A percentile compares a stretch with the other conserved stretches of the same genome.
These are phyloP conservation scores for Corythornis vintsioides DNA, from an alignment of 2,113 vertebrate genomes.

Conservation along the genomic window DNA sequence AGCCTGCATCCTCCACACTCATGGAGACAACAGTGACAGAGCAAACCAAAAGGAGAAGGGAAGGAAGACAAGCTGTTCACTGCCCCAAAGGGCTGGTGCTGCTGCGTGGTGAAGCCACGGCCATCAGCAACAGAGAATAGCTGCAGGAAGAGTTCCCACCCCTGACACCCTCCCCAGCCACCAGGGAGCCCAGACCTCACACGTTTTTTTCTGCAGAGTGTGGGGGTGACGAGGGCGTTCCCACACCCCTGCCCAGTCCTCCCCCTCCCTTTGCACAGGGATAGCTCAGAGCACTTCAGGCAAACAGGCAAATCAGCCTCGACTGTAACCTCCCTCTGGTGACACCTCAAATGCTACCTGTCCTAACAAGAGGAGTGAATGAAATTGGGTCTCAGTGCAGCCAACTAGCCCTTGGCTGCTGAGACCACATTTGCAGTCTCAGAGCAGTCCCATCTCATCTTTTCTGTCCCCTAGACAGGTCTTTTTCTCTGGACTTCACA, in stretches of 20 bases:
- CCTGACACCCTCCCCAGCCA: conserved; percentile 13
- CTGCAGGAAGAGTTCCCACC: conserved; percentile 5
- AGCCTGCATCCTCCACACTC: neutral
- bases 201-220: neutral
- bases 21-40: neutral
- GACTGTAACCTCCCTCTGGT: neutral
- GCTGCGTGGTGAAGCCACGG: neutral
- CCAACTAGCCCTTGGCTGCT: neutral
- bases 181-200: conserved; percentile 2
- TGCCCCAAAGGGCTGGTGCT: neutral
- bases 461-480: neutral
- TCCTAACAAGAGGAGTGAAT: neutral
- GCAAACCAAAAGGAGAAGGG: neutral
- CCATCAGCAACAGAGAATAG: neutral
- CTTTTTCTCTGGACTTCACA: neutral
- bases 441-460: neutral
- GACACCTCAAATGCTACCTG: fast-evolving
- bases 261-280: neutral
- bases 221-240: neutral
- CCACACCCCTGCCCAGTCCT: neutral
- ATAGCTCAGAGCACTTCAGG: neutral
- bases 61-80: neutral
- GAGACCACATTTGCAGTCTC: neutral
- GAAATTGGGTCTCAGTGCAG: neutral
- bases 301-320: neutral